Base-by-base conservation (phyloP, 2,797 vertebrate species). In the Rhinatrema bivittatum region DNA sequence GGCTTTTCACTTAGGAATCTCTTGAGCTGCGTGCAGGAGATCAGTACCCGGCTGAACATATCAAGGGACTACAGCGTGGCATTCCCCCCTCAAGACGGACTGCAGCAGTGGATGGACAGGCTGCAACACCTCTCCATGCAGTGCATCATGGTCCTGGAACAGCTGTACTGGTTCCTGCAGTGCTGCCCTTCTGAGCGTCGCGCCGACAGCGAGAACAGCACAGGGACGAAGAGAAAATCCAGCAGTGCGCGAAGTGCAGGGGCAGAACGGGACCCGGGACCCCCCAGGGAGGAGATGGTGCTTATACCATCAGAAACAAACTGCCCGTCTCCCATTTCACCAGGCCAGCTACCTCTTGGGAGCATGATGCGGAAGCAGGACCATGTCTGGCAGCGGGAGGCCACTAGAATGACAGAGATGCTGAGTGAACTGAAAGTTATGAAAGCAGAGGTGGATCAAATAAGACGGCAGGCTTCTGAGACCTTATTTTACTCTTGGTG, bases 161-260 rank as follows among this genome's bases (percentile, higher is more conserved):
- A 98, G 65, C 57, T 96, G 7, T 67, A 64, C 20, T 94, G 88
- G 90, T 67, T 97, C 57, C 51, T 95, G 5, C 88, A 90, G 22
- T 91, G 91, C 66, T 98, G 94, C 51, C 94, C 96, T 0, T 73
- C 76, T 53, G 74, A 72, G 16, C 51, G 58, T 15, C 20, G 25
- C 21, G 7, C 15, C 1, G 14, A 30, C n/a, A 12, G 10, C 9
- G 7, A 4, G 2, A 24, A 35, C 12, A 21, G 2, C 39, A 50
- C 54, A 20, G 39, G 29, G 14, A 26, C 42, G 1, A 22, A 60
- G 39, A 18, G 11, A 35, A 40, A 49, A 42, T 3, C 9, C 16
- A 34, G 4, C 3, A 0, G 5, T 52, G 7, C 7, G 14, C 39
- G 46, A 27, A 32, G 19, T 28, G 38, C 48, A 24, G 43, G 13